A percentile compares a stretch with the other conserved stretches of the same genome.
Evolutionary conservation across 37 sponge, comb jelly and placozoan species (phyloP).

Genomic region (Theonella swinhoei): DNA sequence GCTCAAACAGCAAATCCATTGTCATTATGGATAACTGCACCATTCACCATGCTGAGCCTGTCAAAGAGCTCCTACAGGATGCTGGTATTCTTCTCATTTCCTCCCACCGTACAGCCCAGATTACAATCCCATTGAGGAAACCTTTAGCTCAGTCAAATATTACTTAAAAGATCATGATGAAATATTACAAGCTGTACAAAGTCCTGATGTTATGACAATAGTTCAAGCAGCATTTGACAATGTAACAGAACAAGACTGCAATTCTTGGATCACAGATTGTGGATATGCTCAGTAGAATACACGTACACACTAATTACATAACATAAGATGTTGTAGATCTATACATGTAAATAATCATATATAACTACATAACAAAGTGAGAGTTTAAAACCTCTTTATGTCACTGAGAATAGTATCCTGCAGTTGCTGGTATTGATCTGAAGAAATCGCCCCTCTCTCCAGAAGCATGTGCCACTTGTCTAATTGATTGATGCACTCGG

Average conservation of each 20-base stretch:
- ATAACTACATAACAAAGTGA: neutral
- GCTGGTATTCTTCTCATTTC: constrained; percentile 7
- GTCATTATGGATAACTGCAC: constrained; percentile 42
- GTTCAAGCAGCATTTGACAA: constrained; percentile 5
- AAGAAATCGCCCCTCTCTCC: constrained; percentile 15
- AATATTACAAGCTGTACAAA: constrained; percentile 1
- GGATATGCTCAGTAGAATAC: constrained; percentile 3
- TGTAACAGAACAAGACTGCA: neutral
- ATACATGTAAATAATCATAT: neutral
- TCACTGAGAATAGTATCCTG: constrained; percentile 11
- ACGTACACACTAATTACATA: neutral
- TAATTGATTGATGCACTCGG: constrained; percentile 29
- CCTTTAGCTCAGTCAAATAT: constrained; percentile 45
- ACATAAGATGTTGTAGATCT: neutral
- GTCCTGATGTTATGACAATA: neutral
- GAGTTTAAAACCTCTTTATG: neutral
- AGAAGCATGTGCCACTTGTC: constrained; percentile 13
- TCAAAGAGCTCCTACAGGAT: constrained; percentile 18
- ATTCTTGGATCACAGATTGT: constrained; percentile 9
- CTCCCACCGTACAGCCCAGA: constrained; percentile 49
- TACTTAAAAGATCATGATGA: too few species aligned
- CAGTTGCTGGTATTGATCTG: constrained; percentile 10
- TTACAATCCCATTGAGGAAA: constrained; percentile 26
- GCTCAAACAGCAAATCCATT: constrained; percentile 17
- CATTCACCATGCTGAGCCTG: constrained; percentile 13